Percentiles rank a stretch among this genome's conserved stretches.
phyloP scores from a whole-genome alignment of 2,113 vertebrate genomes.

The Plecturocebus donacophilus region DNA sequence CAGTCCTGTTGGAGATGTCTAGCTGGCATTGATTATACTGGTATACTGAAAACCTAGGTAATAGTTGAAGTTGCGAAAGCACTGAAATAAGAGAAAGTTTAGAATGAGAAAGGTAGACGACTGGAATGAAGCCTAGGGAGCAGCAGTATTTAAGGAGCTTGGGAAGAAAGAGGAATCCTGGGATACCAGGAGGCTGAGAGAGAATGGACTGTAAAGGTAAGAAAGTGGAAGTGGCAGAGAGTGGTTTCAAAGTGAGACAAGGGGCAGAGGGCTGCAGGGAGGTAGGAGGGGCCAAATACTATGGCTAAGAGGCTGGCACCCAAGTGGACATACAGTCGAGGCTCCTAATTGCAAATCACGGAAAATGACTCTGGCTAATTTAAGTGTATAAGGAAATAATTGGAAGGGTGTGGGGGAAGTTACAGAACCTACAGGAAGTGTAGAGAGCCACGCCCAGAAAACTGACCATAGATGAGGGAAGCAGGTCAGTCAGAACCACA shows the following conservation, averaged over 20 bases:
- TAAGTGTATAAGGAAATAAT: neutral
- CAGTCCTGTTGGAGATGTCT: neutral
- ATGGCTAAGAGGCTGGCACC: neutral
- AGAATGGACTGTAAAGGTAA: neutral
- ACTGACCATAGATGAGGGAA: neutral
- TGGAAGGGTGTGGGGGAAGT: neutral
- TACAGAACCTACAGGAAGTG: neutral
- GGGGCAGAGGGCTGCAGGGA: neutral
- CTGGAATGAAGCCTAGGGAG: neutral
- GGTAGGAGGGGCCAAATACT: too few relatives aligned
- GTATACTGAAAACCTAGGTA: too few relatives aligned
- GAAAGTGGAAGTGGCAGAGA: neutral
- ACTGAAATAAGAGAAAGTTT: neutral
- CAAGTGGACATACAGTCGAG: neutral
- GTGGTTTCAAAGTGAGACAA: neutral
- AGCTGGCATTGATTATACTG: neutral
- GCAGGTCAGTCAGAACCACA: neutral
- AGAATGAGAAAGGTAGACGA: neutral
- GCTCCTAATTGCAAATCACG: neutral
- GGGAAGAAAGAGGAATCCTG: neutral
- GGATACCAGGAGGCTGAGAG: neutral
- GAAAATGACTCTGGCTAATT: neutral
- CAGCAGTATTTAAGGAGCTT: neutral
- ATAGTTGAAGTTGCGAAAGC: neutral
- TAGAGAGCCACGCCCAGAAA: neutral